Evolutionary conservation across 1,140 invertebrate species (phyloP).

Genomic region (Pseudomyrmex gracilis): DNA sequence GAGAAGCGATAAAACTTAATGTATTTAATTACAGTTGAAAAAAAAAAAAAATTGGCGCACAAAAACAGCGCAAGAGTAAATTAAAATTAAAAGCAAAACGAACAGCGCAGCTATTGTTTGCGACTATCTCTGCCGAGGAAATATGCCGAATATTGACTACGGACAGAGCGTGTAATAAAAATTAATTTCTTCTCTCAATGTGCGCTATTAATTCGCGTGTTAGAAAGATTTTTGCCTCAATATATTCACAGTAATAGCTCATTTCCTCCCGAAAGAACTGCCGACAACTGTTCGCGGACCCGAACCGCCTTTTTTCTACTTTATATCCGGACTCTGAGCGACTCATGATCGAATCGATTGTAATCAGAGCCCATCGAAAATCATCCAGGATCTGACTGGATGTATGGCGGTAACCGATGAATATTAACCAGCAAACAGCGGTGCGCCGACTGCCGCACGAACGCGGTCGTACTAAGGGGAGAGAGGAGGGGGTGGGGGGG

Average conservation of each 20-base stretch:
- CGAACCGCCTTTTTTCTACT: conserved; percentile 46
- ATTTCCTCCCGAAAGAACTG: background rate
- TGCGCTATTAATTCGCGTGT: background rate
- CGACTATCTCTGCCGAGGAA: no score
- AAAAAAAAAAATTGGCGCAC: no score
- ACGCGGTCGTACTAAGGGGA: conserved; percentile 62
- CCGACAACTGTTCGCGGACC: background rate
- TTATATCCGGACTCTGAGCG: conserved; percentile 28
- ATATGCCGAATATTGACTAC: no score
- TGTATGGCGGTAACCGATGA: conserved; percentile 79
- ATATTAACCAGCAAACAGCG: conserved; percentile 85
- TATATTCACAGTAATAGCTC: no score
- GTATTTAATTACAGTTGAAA: background rate
- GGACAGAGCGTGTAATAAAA: background rate
- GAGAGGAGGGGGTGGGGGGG: conserved; percentile 28
- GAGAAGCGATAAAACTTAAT: background rate
- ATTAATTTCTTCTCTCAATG: background rate
- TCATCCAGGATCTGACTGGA: conserved; percentile 76
- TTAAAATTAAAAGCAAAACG: no score
- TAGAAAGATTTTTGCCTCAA: background rate
- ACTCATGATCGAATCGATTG: conserved; percentile 79
- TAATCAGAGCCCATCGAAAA: conserved; percentile 80
- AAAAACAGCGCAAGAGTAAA: no score
- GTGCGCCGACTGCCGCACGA: conserved; percentile 64
- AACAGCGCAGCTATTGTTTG: no score